A percentile compares a stretch with the other conserved stretches of the same genome.
Conservation (phyloP, 2,888 invertebrate genomes). For the Hydropsyche betteni region DNA sequence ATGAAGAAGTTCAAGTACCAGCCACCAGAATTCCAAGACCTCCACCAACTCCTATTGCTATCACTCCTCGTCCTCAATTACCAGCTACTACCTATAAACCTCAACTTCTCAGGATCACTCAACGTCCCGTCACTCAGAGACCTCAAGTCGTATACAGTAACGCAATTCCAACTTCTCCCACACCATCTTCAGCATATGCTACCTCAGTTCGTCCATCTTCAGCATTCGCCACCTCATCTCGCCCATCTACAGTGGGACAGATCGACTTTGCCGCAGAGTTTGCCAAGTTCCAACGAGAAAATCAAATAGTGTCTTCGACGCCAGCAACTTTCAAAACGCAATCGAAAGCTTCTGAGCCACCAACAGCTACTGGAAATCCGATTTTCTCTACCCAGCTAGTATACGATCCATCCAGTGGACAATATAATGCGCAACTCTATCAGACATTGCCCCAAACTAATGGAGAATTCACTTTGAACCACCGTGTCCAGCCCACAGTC, state of each 20-base stretch:
- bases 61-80: slow-evolving; percentile 62
- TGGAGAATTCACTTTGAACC: slow-evolving; percentile 76
- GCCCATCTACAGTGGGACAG: slow-evolving; percentile 55
- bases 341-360: slow-evolving; percentile 58
- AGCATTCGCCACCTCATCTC: slow-evolving; percentile 56
- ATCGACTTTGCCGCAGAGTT: slow-evolving; percentile 80
- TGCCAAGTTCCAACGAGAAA: slow-evolving; percentile 76
- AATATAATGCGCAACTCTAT: slow-evolving; percentile 81
- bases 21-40: slow-evolving; percentile 69
- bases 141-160: slow-evolving; percentile 49
- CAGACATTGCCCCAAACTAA: slow-evolving; percentile 78
- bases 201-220: slow-evolving; percentile 58
- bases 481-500: slow-evolving; percentile 79
- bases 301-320: slow-evolving; percentile 67
- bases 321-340: slow-evolving; percentile 60
- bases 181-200: slow-evolving; percentile 55
- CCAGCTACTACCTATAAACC: slow-evolving; percentile 75
- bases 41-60: slow-evolving; percentile 56
- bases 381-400: slow-evolving; percentile 81
- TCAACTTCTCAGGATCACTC: slow-evolving; percentile 69
- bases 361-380: slow-evolving; percentile 67
- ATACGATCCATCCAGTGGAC: slow-evolving; percentile 79
- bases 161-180: slow-evolving; percentile 54
- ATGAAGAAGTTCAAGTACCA: slow-evolving; percentile 66
- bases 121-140: slow-evolving; percentile 52